phyloP scores from a whole-genome alignment of 2,113 vertebrate genomes.

The Cheirogaleus medius region DNA sequence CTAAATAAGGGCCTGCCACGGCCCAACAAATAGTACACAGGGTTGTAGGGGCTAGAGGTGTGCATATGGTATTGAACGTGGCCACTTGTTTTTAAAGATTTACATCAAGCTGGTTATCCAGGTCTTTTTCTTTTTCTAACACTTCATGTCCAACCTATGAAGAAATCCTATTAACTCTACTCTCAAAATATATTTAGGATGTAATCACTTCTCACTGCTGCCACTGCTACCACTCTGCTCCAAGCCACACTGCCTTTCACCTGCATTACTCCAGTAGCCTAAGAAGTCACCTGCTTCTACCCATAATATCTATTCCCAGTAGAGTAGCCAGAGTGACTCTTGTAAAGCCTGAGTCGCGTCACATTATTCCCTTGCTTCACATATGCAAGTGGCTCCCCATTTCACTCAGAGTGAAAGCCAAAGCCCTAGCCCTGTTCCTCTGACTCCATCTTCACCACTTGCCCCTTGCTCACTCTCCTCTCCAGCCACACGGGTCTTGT shows the following conservation, averaged over 20 bases:
- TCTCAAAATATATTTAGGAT: conserved; percentile 3
- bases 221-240: not conserved
- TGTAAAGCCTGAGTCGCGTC: not conserved
- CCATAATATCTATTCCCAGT: not conserved
- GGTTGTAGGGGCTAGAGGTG: not conserved
- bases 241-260: not conserved
- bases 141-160: not conserved
- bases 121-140: not conserved
- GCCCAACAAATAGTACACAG: not conserved
- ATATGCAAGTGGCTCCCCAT: not conserved
- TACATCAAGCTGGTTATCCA: not conserved
- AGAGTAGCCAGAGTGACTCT: not conserved
- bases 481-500: not conserved
- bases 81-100: not conserved
- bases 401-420: not conserved
- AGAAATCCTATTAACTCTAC: not conserved
- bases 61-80: not conserved
- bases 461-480: not conserved
- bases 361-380: not conserved
- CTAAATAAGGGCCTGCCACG: not conserved
- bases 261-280: not conserved
- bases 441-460: not conserved
- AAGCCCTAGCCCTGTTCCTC: not conserved
- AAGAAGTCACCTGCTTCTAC: not conserved
- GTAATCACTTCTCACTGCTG: not conserved